phyloP scores from a whole-genome alignment of 2,888 invertebrate genomes.

The Pseudococcus longispinus region DNA sequence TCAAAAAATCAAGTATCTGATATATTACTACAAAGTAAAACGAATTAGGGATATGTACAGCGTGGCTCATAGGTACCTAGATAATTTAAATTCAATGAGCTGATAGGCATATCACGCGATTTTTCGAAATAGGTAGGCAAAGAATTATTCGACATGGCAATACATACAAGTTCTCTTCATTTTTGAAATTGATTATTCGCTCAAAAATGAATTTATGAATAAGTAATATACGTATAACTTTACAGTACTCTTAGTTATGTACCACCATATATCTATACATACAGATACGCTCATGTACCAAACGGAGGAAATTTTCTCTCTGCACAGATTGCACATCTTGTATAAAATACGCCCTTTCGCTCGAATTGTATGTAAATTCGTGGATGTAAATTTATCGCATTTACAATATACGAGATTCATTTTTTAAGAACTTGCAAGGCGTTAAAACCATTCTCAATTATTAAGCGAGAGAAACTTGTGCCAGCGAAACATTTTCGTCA shows the following conservation, averaged over 20 bases:
- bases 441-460: background rate
- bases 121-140: background rate
- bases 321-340: background rate
- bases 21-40: no score
- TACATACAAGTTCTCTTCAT: background rate
- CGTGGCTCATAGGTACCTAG: no score
- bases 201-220: slow-evolving; percentile 6
- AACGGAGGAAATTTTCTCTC: background rate
- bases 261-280: background rate
- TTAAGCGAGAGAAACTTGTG: background rate
- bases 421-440: background rate
- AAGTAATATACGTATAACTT: background rate
- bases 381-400: slow-evolving; percentile 3
- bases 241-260: background rate
- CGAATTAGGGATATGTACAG: no score
- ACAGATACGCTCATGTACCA: background rate
- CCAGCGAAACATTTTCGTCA: background rate
- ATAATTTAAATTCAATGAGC: background rate
- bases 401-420: background rate
- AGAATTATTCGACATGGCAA: background rate
- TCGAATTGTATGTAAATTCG: background rate
- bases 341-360: background rate
- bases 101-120: background rate
- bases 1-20: no score
- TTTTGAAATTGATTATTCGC: background rate